These are phyloP conservation scores for Lepeophtheirus salmonis DNA, from an alignment of 1,140 invertebrate species.

Conservation along the genomic window DNA sequence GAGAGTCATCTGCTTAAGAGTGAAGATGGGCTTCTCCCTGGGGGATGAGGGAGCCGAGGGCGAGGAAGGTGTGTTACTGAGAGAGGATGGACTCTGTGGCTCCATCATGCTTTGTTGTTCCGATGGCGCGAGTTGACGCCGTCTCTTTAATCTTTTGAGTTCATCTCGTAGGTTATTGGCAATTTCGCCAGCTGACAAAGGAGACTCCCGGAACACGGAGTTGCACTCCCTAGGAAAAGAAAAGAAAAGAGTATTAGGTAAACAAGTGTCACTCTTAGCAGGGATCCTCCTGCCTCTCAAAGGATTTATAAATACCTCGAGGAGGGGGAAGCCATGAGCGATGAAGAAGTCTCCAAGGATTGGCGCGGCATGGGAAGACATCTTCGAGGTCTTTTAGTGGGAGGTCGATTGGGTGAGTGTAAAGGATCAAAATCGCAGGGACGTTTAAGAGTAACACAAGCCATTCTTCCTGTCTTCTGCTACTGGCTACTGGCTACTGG, in stretches of 20 bases:
- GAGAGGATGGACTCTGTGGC: no score
- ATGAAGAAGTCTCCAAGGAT: not conserved
- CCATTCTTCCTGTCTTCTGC: no score
- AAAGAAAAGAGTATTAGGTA: not conserved
- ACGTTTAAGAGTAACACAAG: constrained; percentile 16
- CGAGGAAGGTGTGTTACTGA: not conserved
- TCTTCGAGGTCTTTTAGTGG: not conserved
- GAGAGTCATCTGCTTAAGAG: constrained; percentile 18
- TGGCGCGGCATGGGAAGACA: constrained; percentile 4
- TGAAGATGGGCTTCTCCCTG: constrained; percentile 15
- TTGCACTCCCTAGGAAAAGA: not conserved
- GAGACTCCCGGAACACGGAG: constrained; percentile 9
- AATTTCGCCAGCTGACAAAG: constrained; percentile 7
- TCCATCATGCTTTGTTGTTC: no score
- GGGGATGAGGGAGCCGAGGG: not conserved
- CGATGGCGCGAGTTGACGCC: constrained; percentile 3
- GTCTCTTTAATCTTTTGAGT: constrained; percentile 10
- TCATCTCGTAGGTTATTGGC: constrained; percentile 16
- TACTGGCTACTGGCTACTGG: no score
- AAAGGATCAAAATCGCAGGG: constrained; percentile 13
- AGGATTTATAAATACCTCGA: not conserved
- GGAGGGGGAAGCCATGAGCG: not conserved
- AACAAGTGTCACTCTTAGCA: not conserved
- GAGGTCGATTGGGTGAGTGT: constrained; percentile 1
- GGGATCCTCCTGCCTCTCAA: not conserved